Conservation (phyloP, 1,140 invertebrate species). For the Hermatobates lingyangjiaoensis region DNA sequence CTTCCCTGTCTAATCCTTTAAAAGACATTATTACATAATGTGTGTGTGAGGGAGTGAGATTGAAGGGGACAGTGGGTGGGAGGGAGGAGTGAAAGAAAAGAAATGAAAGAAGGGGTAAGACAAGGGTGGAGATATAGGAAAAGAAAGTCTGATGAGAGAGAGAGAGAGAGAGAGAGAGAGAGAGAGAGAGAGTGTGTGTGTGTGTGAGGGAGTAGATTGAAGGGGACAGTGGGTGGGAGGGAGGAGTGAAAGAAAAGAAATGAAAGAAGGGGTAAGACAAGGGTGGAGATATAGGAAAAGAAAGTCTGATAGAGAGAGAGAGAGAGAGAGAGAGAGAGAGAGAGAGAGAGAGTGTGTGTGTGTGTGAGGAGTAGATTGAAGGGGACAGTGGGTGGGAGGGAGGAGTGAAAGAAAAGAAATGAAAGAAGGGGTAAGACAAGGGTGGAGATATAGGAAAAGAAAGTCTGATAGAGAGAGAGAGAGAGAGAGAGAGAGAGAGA, state of each 20-base stretch:
- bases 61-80: not conserved
- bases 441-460: not conserved
- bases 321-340: not conserved
- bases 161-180: not conserved
- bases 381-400: not conserved
- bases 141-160: not conserved
- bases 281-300: not conserved
- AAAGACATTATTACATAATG: too few species aligned
- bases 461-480: conserved; percentile 1
- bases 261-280: too few species aligned
- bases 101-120: not conserved
- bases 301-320: conserved; percentile 3
- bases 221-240: not conserved
- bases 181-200: not conserved
- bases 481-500: conserved; percentile 2
- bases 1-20: too few species aligned
- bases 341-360: conserved; percentile 6
- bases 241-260: too few species aligned
- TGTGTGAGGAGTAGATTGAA: conserved; percentile 5
- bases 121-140: not conserved
- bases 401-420: not conserved
- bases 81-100: not conserved
- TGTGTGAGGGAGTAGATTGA: not conserved
- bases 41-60: conserved; percentile 1
- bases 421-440: not conserved